These are phyloP conservation scores for Hemitrygon akajei DNA, from an alignment of 2,797 vertebrate species.

Conservation along the genomic window DNA sequence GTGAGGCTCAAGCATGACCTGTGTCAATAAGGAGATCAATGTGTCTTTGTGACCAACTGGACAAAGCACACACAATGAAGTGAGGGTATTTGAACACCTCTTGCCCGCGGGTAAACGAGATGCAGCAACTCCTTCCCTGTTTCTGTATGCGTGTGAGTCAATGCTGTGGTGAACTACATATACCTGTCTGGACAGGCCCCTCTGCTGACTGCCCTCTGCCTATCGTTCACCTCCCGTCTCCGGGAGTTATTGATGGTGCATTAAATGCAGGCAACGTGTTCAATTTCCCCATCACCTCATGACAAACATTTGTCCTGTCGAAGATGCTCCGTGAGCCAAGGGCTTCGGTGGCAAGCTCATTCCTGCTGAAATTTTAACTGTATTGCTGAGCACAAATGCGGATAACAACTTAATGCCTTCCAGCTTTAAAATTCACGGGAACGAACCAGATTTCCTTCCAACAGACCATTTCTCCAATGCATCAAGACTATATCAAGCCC, in stretches of 20 bases:
- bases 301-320: background rate
- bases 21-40: background rate
- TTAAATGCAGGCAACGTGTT: background rate
- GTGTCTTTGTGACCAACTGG: background rate
- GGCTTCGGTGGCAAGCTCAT: background rate
- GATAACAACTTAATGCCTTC: background rate
- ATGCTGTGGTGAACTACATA: too few relatives aligned
- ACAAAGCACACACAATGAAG: background rate
- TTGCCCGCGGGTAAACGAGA: background rate
- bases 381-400: too few relatives aligned
- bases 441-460: background rate
- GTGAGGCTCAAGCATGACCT: background rate
- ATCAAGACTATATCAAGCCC: background rate
- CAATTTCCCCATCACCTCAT: background rate
- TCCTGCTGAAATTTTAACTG: background rate
- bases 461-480: background rate
- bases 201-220: too few relatives aligned
- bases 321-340: background rate
- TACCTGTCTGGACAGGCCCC: too few relatives aligned
- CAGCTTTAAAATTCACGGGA: background rate
- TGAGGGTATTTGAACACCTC: background rate
- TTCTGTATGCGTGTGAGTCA: background rate
- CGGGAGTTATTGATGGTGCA: too few relatives aligned
- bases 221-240: too few relatives aligned
- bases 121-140: background rate